Evolutionary conservation across 1,140 invertebrate species (phyloP).

Genomic region (Ostrea edulis): DNA sequence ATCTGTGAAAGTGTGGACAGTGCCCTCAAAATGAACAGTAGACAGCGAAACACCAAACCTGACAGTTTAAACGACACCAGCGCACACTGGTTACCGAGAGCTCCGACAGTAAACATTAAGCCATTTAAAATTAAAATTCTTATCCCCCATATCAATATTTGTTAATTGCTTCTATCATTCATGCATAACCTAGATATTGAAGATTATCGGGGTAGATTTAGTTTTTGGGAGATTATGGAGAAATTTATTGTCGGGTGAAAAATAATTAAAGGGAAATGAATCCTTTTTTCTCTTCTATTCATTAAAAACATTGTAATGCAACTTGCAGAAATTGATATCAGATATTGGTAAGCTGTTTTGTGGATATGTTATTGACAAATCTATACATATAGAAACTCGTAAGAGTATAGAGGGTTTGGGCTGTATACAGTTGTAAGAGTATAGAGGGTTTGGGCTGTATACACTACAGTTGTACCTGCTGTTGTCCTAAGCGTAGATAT

Average conservation of each 20-base stretch:
- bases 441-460: too few species aligned
- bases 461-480: too few species aligned
- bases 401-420: too few species aligned
- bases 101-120: neutral
- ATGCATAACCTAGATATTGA: constrained; percentile 29
- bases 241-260: neutral
- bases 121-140: constrained; percentile 39
- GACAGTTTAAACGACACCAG: constrained; percentile 7
- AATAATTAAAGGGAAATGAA: neutral
- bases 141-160: constrained; percentile 29
- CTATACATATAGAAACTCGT: too few species aligned
- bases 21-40: neutral
- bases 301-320: neutral
- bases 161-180: constrained; percentile 25
- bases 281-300: neutral
- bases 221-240: neutral
- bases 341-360: neutral
- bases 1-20: neutral
- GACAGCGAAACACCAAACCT: neutral
- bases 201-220: constrained; percentile 6
- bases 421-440: too few species aligned
- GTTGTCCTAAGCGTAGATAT: too few species aligned
- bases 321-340: neutral
- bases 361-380: too few species aligned
- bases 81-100: constrained; percentile 6